These are phyloP conservation scores for Coleophora flavipennella DNA, from an alignment of 2,888 invertebrate genomes.

Conservation along the genomic window DNA sequence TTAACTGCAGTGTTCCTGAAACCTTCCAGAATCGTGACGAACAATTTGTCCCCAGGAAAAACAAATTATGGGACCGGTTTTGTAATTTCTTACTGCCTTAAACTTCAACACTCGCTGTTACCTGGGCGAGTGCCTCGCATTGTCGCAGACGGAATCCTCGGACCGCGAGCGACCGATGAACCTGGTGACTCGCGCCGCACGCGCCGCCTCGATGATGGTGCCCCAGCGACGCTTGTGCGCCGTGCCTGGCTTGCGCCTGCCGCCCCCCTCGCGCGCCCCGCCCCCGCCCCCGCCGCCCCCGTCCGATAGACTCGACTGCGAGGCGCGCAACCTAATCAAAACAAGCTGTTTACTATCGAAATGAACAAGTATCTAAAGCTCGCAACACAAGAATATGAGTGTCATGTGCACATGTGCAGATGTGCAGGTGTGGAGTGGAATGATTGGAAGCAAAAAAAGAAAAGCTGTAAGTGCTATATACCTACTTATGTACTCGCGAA, in stretches of 20 bases:
- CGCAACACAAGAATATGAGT: conserved; percentile 59
- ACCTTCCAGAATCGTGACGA: no score
- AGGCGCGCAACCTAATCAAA: conserved; percentile 40
- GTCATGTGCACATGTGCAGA: not conserved
- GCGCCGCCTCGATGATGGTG: conserved; percentile 89
- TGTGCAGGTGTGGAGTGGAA: not conserved
- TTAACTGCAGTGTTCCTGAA: no score
- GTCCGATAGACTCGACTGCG: conserved; percentile 59
- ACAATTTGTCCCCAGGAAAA: no score
- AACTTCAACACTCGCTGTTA: no score
- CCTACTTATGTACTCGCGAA: no score
- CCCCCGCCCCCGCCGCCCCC: conserved; percentile 24
- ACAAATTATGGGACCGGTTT: no score
- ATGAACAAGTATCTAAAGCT: conserved; percentile 25
- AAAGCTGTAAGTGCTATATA: no score
- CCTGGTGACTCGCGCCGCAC: conserved; percentile 83
- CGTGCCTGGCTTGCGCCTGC: conserved; percentile 35
- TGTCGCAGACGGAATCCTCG: conserved; percentile 85
- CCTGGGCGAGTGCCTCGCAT: conserved; percentile 71
- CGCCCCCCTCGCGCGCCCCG: conserved; percentile 23
- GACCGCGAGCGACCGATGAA: conserved; percentile 84
- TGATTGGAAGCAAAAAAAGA: not conserved
- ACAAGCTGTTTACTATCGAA: conserved; percentile 29
- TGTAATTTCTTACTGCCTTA: no score
- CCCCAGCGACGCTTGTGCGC: conserved; percentile 85